Conservation (phyloP, 2,888 invertebrate genomes). For the Machimus rusticus region DNA sequence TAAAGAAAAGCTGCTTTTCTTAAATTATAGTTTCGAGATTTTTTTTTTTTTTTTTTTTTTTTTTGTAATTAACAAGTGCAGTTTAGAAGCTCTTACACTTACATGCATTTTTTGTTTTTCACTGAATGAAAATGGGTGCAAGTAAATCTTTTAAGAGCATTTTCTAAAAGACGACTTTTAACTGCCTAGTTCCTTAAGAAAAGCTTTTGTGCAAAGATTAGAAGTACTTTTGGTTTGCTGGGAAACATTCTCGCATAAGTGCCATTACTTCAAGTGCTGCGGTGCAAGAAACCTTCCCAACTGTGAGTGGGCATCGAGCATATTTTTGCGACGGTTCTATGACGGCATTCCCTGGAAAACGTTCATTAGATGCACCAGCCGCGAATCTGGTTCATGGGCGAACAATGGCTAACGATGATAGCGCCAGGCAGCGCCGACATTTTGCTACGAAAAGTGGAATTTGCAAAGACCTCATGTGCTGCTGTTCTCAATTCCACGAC, state of each 20-base stretch:
- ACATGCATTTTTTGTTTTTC: background rate
- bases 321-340: background rate
- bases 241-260: background rate
- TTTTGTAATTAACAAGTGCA: background rate
- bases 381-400: slow-evolving; percentile 10
- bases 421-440: background rate
- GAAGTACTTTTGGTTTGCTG: background rate
- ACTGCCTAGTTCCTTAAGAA: background rate
- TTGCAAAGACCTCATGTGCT: background rate
- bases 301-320: background rate
- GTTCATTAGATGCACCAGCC: background rate
- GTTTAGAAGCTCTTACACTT: background rate
- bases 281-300: background rate
- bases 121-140: background rate
- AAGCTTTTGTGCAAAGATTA: background rate
- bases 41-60: too few relatives aligned
- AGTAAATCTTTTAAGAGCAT: background rate
- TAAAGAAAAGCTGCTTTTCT: too few relatives aligned
- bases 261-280: background rate
- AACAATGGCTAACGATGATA: background rate
- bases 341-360: background rate
- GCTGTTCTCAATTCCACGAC: slow-evolving; percentile 1
- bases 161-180: background rate
- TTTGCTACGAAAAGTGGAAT: background rate
- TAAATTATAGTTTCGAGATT: too few relatives aligned